Conservation (phyloP, 1,140 invertebrate species). For the Nasonia vitripennis region DNA sequence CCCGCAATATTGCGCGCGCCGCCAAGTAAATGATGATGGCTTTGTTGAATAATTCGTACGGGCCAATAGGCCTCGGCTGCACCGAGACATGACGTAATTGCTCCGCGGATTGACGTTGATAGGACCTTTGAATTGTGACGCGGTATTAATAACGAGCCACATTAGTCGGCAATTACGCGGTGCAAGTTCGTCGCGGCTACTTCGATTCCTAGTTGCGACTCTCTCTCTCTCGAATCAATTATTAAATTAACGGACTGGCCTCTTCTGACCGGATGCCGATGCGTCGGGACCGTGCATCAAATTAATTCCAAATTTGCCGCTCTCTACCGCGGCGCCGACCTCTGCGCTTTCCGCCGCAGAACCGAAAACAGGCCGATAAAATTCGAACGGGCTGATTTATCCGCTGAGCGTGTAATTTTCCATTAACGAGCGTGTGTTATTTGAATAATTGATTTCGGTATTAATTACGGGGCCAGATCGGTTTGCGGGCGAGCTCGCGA, state of each 20-base stretch:
- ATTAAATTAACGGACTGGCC: slow-evolving; percentile 11
- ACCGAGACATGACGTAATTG: not conserved
- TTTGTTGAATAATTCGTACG: not conserved
- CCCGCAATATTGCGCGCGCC: no score
- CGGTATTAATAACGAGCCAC: not conserved
- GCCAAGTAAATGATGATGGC: not conserved
- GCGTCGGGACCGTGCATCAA: slow-evolving; percentile 1
- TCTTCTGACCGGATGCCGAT: not conserved
- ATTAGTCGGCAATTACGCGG: not conserved
- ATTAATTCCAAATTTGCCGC: slow-evolving; percentile 22
- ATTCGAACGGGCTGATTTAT: not conserved
- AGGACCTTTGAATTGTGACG: not conserved
- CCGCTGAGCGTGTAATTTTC: not conserved
- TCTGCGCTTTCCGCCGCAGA: not conserved
- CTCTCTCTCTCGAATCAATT: not conserved
- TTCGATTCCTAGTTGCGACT: no score
- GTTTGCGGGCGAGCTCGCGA: not conserved
- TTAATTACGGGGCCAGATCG: not conserved
- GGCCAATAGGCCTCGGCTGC: not conserved
- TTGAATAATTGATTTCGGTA: not conserved
- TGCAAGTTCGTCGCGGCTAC: no score
- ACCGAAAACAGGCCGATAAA: not conserved
- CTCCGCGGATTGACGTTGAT: not conserved
- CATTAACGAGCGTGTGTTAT: not conserved
- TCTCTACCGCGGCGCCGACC: not conserved